These are phyloP conservation scores for Gortyna flavago DNA, from an alignment of 2,888 invertebrate genomes.

Conservation along the genomic window DNA sequence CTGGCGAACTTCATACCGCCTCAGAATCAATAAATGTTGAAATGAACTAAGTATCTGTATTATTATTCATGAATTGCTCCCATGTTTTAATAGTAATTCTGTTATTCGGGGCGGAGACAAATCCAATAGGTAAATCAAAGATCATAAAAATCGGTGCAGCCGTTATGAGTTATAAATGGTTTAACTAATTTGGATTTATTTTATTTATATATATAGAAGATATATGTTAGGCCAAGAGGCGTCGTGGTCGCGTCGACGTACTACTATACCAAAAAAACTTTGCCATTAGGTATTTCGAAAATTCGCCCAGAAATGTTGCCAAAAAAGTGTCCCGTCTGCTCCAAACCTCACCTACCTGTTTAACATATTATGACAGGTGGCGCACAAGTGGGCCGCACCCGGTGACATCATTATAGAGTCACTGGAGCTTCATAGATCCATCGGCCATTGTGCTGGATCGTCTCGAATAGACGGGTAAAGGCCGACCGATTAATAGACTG, in stretches of 20 bases:
- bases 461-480: conserved; percentile 48
- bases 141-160: not conserved
- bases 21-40: not conserved
- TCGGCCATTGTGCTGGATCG: conserved; percentile 37
- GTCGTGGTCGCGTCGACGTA: not conserved
- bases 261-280: not conserved
- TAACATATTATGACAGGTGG: conserved; percentile 73
- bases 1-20: not conserved
- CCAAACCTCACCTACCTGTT: conserved; percentile 62
- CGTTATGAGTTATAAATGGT: not conserved
- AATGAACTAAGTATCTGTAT: not conserved
- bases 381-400: conserved; percentile 74
- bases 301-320: not conserved
- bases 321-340: conserved; percentile 62
- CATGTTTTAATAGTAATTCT: not conserved
- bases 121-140: not conserved
- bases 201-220: not conserved
- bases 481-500: conserved; percentile 14
- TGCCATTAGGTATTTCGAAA: not conserved
- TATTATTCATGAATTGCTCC: not conserved
- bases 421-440: conserved; percentile 52
- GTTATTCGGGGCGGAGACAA: not conserved
- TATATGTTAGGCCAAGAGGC: not conserved
- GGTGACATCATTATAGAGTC: conserved; percentile 75
- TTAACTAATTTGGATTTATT: not conserved